phyloP scores from a whole-genome alignment of 2,888 invertebrate species.

The Xanthorhoe designata region DNA sequence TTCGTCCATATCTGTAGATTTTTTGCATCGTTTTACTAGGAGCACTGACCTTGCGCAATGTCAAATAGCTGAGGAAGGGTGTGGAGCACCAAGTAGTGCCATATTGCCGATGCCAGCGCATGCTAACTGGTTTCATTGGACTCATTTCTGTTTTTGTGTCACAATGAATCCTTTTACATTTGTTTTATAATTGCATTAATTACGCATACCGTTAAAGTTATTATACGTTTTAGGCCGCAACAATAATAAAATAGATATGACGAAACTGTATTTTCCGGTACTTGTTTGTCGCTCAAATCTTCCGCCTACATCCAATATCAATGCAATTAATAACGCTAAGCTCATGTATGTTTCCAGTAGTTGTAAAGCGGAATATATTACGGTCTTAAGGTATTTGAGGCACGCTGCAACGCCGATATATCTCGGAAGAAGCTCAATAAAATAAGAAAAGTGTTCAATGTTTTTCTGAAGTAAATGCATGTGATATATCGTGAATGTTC shows the following conservation, averaged over 20 bases:
- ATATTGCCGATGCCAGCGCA: slow-evolving; percentile 63
- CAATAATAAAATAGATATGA: slow-evolving; percentile 18
- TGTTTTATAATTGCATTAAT: slow-evolving; percentile 7
- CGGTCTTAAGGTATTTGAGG: slow-evolving; percentile 16
- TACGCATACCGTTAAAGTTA: slow-evolving; percentile 7
- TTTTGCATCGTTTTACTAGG: slow-evolving; percentile 83
- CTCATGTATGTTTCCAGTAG: not conserved
- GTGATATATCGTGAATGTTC: slow-evolving; percentile 59
- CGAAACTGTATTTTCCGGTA: slow-evolving; percentile 17
- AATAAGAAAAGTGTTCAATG: slow-evolving; percentile 47
- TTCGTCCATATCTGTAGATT: slow-evolving; percentile 44
- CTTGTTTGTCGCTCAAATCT: slow-evolving; percentile 19
- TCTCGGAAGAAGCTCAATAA: slow-evolving; percentile 43
- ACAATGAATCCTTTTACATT: slow-evolving; percentile 27
- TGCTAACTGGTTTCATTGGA: slow-evolving; percentile 65
- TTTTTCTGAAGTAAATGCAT: slow-evolving; percentile 61
- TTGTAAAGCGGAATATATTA: slow-evolving; percentile 4
- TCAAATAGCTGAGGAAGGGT: slow-evolving; percentile 78
- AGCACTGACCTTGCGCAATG: slow-evolving; percentile 85
- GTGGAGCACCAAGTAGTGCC: slow-evolving; percentile 63
- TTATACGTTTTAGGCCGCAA: slow-evolving; percentile 6
- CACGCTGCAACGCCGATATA: slow-evolving; percentile 21
- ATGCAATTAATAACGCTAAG: not conserved
- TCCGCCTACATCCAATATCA: slow-evolving; percentile 13
- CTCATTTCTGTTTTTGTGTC: slow-evolving; percentile 65